A percentile compares a stretch with the other conserved stretches of the same genome.
Conservation (phyloP, 2,113 vertebrate genomes). For the Micronycteris hirsuta region DNA sequence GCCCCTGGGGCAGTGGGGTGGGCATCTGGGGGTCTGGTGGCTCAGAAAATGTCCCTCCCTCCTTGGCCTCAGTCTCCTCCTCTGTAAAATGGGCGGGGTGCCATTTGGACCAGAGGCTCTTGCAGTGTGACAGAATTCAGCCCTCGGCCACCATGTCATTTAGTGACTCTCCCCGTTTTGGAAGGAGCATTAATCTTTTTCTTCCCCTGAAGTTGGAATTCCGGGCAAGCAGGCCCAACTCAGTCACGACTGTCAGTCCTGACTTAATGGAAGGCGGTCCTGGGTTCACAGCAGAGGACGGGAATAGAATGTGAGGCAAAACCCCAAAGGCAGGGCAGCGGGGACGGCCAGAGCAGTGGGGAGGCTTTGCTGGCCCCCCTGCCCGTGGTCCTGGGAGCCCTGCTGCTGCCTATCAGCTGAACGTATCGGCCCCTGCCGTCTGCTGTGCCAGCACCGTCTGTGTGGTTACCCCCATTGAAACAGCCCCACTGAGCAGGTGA, state of each 20-base stretch:
- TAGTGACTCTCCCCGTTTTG: neutral
- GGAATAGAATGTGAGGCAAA: neutral
- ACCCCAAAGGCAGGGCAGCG: neutral
- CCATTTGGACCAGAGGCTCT: neutral
- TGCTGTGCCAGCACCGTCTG: neutral
- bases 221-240: neutral
- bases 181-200: neutral
- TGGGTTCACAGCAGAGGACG: neutral
- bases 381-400: neutral
- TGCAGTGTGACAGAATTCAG: neutral
- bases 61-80: neutral
- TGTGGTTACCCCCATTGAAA: constrained; percentile 1
- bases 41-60: neutral
- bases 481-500: neutral
- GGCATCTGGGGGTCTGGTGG: neutral
- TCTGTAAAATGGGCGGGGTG: neutral
- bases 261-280: neutral
- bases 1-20: neutral
- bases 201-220: neutral
- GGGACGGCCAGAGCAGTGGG: neutral
- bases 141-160: neutral
- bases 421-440: neutral
- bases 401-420: neutral
- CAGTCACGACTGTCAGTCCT: neutral
- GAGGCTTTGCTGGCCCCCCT: neutral